Conservation (phyloP, 2,113 vertebrate species). For the Mormyrus lacerda region DNA sequence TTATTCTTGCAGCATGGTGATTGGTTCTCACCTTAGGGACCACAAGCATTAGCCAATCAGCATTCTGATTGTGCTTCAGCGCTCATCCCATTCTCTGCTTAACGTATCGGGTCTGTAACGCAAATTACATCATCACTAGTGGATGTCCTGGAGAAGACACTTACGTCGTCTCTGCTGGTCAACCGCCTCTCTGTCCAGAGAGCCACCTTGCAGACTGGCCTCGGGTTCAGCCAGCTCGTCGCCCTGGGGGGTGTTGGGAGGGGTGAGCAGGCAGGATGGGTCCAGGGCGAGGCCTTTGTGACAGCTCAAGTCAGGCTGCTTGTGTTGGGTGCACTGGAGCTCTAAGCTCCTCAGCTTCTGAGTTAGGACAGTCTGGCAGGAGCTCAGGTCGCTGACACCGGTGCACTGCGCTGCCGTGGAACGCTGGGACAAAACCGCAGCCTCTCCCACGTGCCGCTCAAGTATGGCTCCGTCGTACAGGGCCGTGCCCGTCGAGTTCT, state of each 20-base stretch:
- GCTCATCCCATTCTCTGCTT: background rate
- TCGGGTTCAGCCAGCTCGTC: slow-evolving; percentile 56
- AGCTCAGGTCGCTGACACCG: slow-evolving; percentile 39
- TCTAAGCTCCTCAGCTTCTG: slow-evolving; percentile 63
- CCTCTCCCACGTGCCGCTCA: background rate
- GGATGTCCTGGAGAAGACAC: background rate
- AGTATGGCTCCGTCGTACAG: too few relatives aligned
- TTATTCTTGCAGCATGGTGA: slow-evolving; percentile 20
- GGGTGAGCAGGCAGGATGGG: slow-evolving; percentile 67
- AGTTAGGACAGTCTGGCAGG: slow-evolving; percentile 55
- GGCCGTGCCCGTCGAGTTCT: background rate
- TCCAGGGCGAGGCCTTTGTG: slow-evolving; percentile 62
- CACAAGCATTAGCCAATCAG: background rate
- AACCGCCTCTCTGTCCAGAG: background rate
- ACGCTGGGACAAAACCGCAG: background rate
- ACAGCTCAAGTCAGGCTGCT: slow-evolving; percentile 41
- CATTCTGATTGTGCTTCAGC: background rate
- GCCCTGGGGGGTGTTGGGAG: slow-evolving; percentile 64
- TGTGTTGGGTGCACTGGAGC: slow-evolving; percentile 52
- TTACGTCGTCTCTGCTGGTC: slow-evolving; percentile 46
- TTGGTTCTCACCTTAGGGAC: slow-evolving; percentile 21
- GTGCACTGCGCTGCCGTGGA: too few relatives aligned
- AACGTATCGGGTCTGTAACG: background rate
- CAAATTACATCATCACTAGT: background rate
- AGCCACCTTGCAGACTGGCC: slow-evolving; percentile 42